These are phyloP conservation scores for Drosophila nr. perissopoda DNA, from an alignment of 2,888 invertebrate genomes.

Conservation along the genomic window DNA sequence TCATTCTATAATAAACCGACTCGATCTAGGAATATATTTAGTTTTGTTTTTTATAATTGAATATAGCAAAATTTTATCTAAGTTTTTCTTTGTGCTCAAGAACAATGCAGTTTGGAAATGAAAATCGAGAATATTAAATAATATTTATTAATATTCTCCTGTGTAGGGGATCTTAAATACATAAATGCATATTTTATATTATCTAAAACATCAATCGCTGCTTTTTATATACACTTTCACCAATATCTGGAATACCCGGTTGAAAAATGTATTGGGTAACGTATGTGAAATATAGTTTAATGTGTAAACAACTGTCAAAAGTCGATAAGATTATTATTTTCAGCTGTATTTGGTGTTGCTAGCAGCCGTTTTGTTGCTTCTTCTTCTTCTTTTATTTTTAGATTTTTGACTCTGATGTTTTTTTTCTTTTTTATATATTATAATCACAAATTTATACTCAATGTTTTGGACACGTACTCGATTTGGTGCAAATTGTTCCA, in stretches of 20 bases:
- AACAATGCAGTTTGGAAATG: too few relatives aligned
- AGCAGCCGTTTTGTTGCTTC: slow-evolving; percentile 3
- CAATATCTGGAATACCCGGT: neutral
- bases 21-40: neutral
- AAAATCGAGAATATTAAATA: neutral
- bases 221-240: neutral
- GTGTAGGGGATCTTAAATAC: neutral
- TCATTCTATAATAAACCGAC: neutral
- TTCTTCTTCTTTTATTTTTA: neutral
- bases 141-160: neutral
- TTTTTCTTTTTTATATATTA: neutral
- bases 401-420: neutral
- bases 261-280: neutral
- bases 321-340: slow-evolving; percentile 44
- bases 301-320: neutral
- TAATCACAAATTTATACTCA: slow-evolving; percentile 1
- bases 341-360: slow-evolving; percentile 41
- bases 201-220: neutral
- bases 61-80: neutral
- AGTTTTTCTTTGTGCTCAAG: neutral
- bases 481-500: neutral
- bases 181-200: neutral
- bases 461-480: neutral
- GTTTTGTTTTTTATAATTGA: neutral
- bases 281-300: neutral